Conservation (phyloP, 2,797 vertebrate species). For the Synaphobranchus kaupii region DNA sequence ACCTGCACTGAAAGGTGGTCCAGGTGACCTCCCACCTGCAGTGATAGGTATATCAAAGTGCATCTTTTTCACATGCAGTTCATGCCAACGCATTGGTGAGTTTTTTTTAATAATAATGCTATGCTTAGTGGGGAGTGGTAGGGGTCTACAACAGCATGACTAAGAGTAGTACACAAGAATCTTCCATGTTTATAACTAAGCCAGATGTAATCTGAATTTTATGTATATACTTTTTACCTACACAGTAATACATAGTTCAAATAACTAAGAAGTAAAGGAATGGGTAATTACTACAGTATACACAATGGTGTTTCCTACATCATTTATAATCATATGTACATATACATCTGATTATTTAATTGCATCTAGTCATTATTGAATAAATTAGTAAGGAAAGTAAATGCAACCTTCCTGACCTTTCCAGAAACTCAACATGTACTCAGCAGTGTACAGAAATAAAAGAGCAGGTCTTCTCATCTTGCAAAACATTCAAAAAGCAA, state of each 20-base stretch:
- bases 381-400: slow-evolving; percentile 25
- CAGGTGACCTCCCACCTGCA: background rate
- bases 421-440: background rate
- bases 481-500: slow-evolving; percentile 22
- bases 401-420: background rate
- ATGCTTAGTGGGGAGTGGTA: no score
- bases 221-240: slow-evolving; percentile 19
- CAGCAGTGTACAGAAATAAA: slow-evolving; percentile 4
- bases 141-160: background rate
- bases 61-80: slow-evolving; percentile 55
- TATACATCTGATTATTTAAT: background rate
- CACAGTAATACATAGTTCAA: slow-evolving; percentile 21
- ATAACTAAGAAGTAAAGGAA: slow-evolving; percentile 26
- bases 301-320: slow-evolving; percentile 33
- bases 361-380: slow-evolving; percentile 15
- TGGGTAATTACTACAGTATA: slow-evolving; percentile 31
- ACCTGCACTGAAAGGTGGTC: background rate
- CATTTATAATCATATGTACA: slow-evolving; percentile 13
- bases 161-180: background rate
- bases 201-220: slow-evolving; percentile 5
- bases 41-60: slow-evolving; percentile 43
- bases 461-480: background rate
- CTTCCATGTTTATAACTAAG: slow-evolving; percentile 4
- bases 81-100: background rate
- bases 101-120: background rate